phyloP scores from a whole-genome alignment of 2,113 vertebrate genomes.

The Apeltes quadracus region DNA sequence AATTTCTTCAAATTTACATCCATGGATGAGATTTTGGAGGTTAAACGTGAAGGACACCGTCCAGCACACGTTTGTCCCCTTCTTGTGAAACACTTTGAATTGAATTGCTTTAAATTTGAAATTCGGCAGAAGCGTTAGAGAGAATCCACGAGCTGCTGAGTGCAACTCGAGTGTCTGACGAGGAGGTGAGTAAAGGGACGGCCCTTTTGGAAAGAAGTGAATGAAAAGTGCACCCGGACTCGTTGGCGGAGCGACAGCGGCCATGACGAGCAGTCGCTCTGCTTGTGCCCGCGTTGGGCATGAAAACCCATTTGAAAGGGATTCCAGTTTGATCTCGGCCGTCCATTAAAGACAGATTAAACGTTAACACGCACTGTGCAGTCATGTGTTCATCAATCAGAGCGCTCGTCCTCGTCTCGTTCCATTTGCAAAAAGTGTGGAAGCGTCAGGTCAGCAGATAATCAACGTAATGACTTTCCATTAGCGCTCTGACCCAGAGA shows the following conservation, averaged over 20 bases:
- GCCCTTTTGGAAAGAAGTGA: no score
- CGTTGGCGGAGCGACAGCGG: neutral
- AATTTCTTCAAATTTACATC: neutral
- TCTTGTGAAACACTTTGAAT: no score
- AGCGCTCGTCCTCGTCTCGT: conserved; percentile 1
- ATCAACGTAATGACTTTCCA: conserved; percentile 45
- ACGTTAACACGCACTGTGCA: neutral
- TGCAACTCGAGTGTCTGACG: no score
- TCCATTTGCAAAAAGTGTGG: neutral
- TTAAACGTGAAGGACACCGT: no score
- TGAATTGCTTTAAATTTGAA: no score
- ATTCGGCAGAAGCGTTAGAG: no score
- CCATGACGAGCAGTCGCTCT: neutral
- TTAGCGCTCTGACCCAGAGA: conserved; percentile 9
- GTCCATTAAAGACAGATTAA: neutral
- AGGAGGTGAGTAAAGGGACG: neutral
- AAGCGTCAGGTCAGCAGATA: conserved; percentile 34
- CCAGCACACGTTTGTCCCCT: neutral
- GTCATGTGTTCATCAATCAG: neutral
- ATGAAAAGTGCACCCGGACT: no score
- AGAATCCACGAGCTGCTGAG: neutral
- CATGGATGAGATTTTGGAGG: no score
- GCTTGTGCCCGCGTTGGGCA: neutral
- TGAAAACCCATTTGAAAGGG: neutral
- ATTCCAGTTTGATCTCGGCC: neutral